These are phyloP conservation scores for Erpetoichthys calabaricus DNA, from an alignment of 2,797 vertebrate genomes.

Conservation along the genomic window DNA sequence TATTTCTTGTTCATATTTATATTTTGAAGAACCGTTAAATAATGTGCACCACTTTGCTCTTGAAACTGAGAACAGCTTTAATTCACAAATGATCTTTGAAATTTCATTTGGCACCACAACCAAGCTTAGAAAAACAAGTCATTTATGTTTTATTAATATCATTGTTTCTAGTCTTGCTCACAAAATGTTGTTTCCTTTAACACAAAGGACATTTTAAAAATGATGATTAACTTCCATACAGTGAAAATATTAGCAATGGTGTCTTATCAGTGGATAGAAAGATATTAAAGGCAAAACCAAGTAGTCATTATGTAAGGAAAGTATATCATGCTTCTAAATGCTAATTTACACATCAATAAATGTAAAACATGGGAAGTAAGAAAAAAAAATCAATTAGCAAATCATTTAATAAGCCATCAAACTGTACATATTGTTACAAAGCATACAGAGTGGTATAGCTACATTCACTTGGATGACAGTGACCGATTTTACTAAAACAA, in stretches of 20 bases:
- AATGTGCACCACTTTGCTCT: no score
- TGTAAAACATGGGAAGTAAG: conserved; percentile 38
- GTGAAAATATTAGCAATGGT: conserved; percentile 22
- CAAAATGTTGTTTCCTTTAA: neutral
- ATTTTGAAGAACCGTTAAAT: no score
- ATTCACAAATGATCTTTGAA: neutral
- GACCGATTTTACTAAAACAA: conserved; percentile 48
- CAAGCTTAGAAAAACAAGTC: neutral
- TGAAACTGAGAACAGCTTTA: no score
- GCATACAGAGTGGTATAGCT: conserved; percentile 54
- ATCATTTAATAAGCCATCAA: conserved; percentile 47
- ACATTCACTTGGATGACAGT: conserved; percentile 61
- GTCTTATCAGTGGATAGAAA: conserved; percentile 27
- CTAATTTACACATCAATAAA: conserved; percentile 42
- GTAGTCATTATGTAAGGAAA: conserved; percentile 29
- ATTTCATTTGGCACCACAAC: neutral
- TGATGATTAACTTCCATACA: neutral
- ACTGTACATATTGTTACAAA: conserved; percentile 64
- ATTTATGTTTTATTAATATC: neutral
- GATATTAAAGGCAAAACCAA: conserved; percentile 21
- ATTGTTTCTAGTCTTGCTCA: neutral
- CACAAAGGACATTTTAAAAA: neutral
- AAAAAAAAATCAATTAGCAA: conserved; percentile 33
- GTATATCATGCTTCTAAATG: conserved; percentile 44
- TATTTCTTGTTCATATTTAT: no score